These are phyloP conservation scores for Podocnemis expansa DNA, from an alignment of 2,113 vertebrate genomes.

Conservation along the genomic window DNA sequence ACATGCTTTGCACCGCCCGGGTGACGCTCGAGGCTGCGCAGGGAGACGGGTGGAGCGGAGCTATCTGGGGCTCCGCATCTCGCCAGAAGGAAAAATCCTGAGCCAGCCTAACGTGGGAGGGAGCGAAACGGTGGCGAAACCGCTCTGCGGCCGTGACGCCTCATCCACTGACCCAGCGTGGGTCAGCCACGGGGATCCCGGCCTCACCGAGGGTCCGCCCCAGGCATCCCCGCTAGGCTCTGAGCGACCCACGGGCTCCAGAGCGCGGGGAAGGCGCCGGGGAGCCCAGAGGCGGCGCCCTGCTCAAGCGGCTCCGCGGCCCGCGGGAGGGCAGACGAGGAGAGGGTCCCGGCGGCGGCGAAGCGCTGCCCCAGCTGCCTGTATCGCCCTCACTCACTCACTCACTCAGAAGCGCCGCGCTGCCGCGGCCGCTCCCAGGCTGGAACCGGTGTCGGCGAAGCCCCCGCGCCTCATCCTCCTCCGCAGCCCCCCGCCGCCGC, in stretches of 20 bases:
- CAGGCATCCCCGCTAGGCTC: not conserved
- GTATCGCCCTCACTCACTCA: not conserved
- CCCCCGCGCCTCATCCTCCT: conserved; percentile 30
- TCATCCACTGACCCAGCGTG: not conserved
- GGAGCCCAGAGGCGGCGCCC: not conserved
- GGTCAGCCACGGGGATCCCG: not conserved
- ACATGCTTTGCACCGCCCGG: not conserved
- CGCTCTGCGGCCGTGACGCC: not conserved
- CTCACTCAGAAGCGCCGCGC: not conserved
- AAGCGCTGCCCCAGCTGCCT: too few species aligned
- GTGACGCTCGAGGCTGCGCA: not conserved
- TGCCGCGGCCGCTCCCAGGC: not conserved
- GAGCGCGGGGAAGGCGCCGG: not conserved
- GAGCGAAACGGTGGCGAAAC: not conserved
- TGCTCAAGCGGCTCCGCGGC: not conserved
- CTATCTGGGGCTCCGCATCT: not conserved
- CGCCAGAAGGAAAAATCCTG: too few species aligned
- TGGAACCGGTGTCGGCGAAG: not conserved
- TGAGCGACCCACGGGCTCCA: not conserved
- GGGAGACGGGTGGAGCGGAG: too few species aligned
- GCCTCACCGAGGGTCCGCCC: not conserved
- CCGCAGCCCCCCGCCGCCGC: conserved; percentile 3
- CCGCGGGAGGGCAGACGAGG: too few species aligned
- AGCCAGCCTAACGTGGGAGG: not conserved
- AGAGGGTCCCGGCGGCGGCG: too few species aligned